These are phyloP conservation scores for Drosophila prostipennis DNA, from an alignment of 2,888 invertebrate genomes.

Conservation along the genomic window DNA sequence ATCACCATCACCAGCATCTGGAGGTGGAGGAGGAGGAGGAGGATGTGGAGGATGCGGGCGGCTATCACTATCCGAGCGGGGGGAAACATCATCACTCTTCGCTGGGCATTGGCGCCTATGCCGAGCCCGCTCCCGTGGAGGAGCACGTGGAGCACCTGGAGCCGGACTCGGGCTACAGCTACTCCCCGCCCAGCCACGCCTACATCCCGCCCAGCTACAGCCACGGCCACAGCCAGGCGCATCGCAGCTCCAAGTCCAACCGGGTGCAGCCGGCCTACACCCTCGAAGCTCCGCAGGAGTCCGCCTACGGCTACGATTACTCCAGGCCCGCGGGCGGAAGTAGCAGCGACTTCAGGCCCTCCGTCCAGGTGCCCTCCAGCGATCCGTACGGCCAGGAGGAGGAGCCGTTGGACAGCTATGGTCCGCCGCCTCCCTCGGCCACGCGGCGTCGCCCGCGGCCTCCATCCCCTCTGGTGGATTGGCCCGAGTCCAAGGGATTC, in stretches of 20 bases:
- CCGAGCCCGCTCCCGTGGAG: constrained; percentile 66
- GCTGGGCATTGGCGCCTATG: constrained; percentile 34
- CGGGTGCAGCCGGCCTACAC: constrained; percentile 55
- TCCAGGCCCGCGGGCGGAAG: constrained; percentile 4
- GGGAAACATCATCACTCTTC: constrained; percentile 2
- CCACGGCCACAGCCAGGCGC: constrained; percentile 7
- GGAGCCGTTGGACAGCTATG: constrained; percentile 49
- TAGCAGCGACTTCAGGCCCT: constrained; percentile 58
- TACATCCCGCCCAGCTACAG: constrained; percentile 13
- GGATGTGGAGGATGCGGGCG: constrained; percentile 48
- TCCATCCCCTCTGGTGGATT: constrained; percentile 40
- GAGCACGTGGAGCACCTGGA: constrained; percentile 47
- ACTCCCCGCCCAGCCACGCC: constrained; percentile 45
- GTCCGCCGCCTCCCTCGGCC: constrained; percentile 20
- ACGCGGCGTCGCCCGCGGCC: constrained; percentile 56
- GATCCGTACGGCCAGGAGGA: constrained; percentile 44
- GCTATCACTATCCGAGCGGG: constrained; percentile 49
- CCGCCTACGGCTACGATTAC: constrained; percentile 45
- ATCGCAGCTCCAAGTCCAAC: constrained; percentile 33
- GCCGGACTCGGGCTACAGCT: constrained; percentile 38
- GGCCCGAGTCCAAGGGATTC: constrained; percentile 39
- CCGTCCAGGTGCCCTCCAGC: constrained; percentile 49
- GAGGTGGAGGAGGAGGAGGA: constrained; percentile 45
- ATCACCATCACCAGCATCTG: constrained; percentile 17
- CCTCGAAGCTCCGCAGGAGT: constrained; percentile 61